Conservation (phyloP, 2,113 vertebrate species). For the Malaclemys terrapin region DNA sequence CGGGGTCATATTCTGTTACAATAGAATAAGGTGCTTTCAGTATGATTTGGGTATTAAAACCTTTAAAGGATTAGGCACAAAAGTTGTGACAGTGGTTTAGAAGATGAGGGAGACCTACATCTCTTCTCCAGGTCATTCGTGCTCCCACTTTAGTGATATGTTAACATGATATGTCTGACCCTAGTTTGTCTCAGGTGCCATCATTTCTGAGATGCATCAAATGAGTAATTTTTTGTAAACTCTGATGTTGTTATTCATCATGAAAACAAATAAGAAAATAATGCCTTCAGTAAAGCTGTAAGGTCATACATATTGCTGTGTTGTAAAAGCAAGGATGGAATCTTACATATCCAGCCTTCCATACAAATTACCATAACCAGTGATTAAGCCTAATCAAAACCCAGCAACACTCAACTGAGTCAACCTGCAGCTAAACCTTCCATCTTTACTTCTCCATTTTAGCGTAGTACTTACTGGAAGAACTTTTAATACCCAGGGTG, state of each 20-base stretch:
- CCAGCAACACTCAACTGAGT: neutral
- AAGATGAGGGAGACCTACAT: neutral
- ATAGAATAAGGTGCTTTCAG: neutral
- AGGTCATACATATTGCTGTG: neutral
- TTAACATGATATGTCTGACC: neutral
- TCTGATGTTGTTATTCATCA: neutral
- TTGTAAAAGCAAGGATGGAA: neutral
- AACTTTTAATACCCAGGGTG: neutral
- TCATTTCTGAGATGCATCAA: neutral
- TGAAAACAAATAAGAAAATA: neutral
- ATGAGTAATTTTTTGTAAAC: neutral
- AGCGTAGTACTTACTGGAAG: neutral
- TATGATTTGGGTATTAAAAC: slow-evolving; percentile 27
- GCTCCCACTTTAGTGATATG: neutral
- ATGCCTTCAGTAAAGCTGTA: neutral
- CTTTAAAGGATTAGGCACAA: neutral
- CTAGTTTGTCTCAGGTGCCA: neutral
- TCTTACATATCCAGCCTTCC: neutral
- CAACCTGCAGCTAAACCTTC: neutral
- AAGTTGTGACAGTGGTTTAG: neutral
- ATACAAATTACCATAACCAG: neutral
- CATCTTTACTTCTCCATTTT: neutral
- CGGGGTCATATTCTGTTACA: neutral
- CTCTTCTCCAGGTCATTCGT: neutral
- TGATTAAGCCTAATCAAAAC: neutral